Evolutionary conservation across 2,113 vertebrate species (phyloP), one percentile per base, ranked within the genome.

Genomic region (Amia ocellicauda): DNA sequence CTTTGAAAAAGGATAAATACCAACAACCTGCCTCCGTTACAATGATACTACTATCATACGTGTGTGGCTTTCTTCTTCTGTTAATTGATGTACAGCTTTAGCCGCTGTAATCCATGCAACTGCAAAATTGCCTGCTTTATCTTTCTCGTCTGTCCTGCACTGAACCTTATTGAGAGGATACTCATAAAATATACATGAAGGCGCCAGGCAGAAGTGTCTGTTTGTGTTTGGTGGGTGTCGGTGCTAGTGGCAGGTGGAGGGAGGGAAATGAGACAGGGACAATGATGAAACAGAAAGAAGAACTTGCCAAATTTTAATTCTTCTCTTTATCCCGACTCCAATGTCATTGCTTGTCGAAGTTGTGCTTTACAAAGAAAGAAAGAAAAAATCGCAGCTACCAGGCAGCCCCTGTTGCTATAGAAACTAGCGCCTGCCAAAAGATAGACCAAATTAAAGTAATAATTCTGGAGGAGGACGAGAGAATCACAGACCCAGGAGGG

Each of bases 341-440:
- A 67, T 36, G 61, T 19, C 54, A 73, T 53, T 24, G 62, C 65
- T 66, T 64, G 31, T 7, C 1, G 57, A 23, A 53, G 41, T 69
- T 55, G 17, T 56, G 22, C 31, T 58, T 67, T 69, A 58, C 49
- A 72, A 69, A 62, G n/a, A 19, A 57, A 59, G 72, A 71, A 41
- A 57, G 36, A 69, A 60, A 61, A 66, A 68, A 69, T 57, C 66
- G 68, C 63, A 61, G 61, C 47, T 69, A 68, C 67, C 60, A 56
- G 69, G 69, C 36, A 61, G 68, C 67, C 73, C 70, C 64, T 71
- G 86, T 88, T 85, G 72, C 82, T 77, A 71, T 71, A 82, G 82
- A 74, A 85, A 85, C 86, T 72, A 76, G 49, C 67, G 45, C 67
- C 70, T 67, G 68, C 68, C 68, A 69, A 78, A 71, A 78, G 70